Base-by-base conservation (phyloP, 2,888 invertebrate genomes). In the Cataglyphis rosenhaueri region DNA sequence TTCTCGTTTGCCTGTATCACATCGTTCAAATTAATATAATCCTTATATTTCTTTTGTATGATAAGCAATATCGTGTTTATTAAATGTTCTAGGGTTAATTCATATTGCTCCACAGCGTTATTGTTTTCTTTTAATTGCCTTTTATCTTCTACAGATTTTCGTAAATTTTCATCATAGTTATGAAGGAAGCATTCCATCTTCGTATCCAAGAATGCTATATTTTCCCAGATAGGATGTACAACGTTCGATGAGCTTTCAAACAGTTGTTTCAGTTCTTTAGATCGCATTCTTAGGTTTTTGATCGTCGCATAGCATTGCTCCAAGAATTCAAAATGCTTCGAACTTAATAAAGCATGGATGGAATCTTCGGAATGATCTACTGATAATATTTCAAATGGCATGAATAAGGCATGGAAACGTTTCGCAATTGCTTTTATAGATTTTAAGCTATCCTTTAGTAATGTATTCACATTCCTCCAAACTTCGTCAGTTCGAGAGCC, bases 21-120 rank as follows among this genome's bases (percentile, higher is more conserved):
- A 38, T 73, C 89, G 86, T 12, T 84, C 61, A 29, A 84, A 59
- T 86, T 85, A 21, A 92, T 89, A 90, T 95, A 94, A 84, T 95
- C 95, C 91, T 96, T 96, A 86, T 95, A 96, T 35, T 96, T 94
- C 86, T 95, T 95, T 92, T 97, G 96, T 82, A 97, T 94, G 0
- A 95, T 95, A 12, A 96, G 88, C 18, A 97, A 94, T 59, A 96
- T 94, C 62, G 93, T 94, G 75, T 95, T 95, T 0, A 96, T 91
- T 57, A 96, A 91, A 75, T 93, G 92, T 84, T 96, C 96, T 18
- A 96, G 48, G 35, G 32, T 55, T 41, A 1, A 59, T 81, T 73
- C 62, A 95, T 89, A 90, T 95, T 93, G 84, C 91, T 61, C 29
- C n/a, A 76, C 92, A 59, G 21, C 35, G 81, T 92, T 92, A 32